These are phyloP conservation scores for Orbicella faveolata DNA, from an alignment of 64 coral and sea anemone species.

Conservation along the genomic window DNA sequence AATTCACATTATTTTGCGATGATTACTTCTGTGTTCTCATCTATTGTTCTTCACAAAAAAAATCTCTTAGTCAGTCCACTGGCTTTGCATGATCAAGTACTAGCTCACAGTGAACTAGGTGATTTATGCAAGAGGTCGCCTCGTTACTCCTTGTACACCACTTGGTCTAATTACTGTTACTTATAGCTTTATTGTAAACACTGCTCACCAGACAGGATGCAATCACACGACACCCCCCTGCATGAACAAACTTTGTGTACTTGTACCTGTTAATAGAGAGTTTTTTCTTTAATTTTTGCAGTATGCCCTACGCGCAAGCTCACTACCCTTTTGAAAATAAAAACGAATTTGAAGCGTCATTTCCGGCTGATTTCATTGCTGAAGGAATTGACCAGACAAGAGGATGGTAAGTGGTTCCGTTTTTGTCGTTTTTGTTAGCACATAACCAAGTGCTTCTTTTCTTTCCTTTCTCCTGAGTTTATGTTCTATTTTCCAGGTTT, in stretches of 20 bases:
- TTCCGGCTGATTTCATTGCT: conserved; percentile 99
- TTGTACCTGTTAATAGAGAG: not conserved
- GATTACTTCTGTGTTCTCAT: too few relatives aligned
- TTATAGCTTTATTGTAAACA: too few relatives aligned
- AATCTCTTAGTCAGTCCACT: too few relatives aligned
- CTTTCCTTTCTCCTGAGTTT: not conserved
- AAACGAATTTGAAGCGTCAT: conserved; percentile 78
- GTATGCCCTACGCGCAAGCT: conserved; percentile 95
- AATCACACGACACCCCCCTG: not conserved
- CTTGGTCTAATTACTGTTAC: too few relatives aligned
- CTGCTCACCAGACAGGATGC: not conserved
- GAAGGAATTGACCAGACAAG: conserved; percentile 99
- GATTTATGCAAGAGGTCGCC: too few relatives aligned
- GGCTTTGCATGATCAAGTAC: too few relatives aligned
- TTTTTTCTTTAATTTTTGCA: conserved; percentile 14
- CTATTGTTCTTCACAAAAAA: too few relatives aligned
- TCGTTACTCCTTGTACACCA: too few relatives aligned
- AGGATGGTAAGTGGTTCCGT: conserved; percentile 75
- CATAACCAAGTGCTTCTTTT: not conserved
- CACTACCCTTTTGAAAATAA: conserved; percentile 99
- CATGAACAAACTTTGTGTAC: not conserved
- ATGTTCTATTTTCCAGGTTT: conserved; percentile 62
- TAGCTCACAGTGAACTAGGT: too few relatives aligned
- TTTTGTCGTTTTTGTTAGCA: not conserved
- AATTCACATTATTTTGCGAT: too few relatives aligned